Base-by-base conservation (phyloP, 1,140 invertebrate species). In the Homarus americanus region DNA sequence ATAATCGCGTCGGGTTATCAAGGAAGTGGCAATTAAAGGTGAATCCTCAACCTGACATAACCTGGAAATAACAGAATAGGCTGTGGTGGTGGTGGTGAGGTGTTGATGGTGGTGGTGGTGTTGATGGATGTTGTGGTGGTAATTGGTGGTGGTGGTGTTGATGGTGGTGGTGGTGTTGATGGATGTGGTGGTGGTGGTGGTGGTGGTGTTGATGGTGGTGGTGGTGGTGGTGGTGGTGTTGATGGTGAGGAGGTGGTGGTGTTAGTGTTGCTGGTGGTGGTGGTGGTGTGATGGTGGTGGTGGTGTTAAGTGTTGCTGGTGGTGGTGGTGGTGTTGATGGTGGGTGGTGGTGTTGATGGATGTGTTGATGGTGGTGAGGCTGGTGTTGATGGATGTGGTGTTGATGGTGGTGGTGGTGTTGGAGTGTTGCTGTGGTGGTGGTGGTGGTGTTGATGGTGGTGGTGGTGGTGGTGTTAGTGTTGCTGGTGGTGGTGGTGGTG, bases 1-100 rank as follows among this genome's bases (percentile, higher is more conserved):
- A 86, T 86, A 86, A 86, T 86, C 34, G 76, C 69, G 24, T 41
- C 72, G 72, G 83, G 72, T 86, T 86, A 86, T 73, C 83, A 44
- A 69, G 53, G 24, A 69, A 76, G 24, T n/a, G 34, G 40, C 63
- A 69, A 86, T 86, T 86, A 86, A n/a, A 36, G 28, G 66, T 73
- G 41, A 53, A 69, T 86, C 83, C 83, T 86, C 53, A 86, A 75
- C 72, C 41, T 49, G 76, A 53, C 72, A 69, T 76, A 41, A 76
- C 72, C 83, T 38, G 72, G 83, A 75, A 76, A 76, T 86, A 76
- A 69, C 58, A 72, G 36, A 58, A 38, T 38, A 76, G 69, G 41
- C 44, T 36, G 83, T 44, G 69, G 72, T 41, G 36, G 40, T n/a
- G 66, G 38, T 40, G 72, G 9, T n/a, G 32, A 40, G n/a, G n/a